Evolutionary conservation across 1,140 invertebrate genomes (phyloP).

Genomic region (Drosophila sulfurigaster): DNA sequence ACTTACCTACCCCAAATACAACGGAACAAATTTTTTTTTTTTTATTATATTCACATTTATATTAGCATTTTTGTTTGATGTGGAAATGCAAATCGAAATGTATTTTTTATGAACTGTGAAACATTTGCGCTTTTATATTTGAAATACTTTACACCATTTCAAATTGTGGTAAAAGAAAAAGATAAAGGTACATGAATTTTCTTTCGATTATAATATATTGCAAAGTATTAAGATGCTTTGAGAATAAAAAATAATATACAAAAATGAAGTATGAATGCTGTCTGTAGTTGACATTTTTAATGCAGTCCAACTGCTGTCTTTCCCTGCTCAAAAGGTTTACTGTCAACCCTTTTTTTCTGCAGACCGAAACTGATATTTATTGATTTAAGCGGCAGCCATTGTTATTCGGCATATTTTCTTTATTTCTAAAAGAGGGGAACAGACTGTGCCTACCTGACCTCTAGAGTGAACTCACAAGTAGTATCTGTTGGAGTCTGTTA

Average conservation of each 20-base stretch:
- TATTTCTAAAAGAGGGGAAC: background rate
- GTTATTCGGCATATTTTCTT: conserved; percentile 32
- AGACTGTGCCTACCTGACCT: conserved; percentile 10
- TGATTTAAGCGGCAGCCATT: conserved; percentile 64
- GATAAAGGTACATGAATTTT: background rate
- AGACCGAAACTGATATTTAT: conserved; percentile 38
- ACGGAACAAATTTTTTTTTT: background rate
- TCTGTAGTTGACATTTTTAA: conserved; percentile 1
- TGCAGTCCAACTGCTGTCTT: background rate
- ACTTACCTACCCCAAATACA: background rate
- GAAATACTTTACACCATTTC: background rate
- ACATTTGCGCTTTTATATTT: conserved; percentile 5
- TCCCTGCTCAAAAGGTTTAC: conserved; percentile 16
- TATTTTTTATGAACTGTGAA: conserved; percentile 23
- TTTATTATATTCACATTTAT: conserved; percentile 20
- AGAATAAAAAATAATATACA: background rate
- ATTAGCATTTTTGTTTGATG: conserved; percentile 48
- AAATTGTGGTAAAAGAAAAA: background rate
- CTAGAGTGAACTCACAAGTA: background rate
- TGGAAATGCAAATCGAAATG: conserved; percentile 38
- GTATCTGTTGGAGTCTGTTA: conserved; percentile 11
- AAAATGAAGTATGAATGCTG: background rate
- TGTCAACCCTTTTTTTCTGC: conserved; percentile 45
- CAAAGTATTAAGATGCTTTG: background rate
- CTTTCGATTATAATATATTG: background rate